Evolutionary conservation across 2,113 vertebrate genomes (phyloP).

Genomic region (Corythoichthys intestinalis): DNA sequence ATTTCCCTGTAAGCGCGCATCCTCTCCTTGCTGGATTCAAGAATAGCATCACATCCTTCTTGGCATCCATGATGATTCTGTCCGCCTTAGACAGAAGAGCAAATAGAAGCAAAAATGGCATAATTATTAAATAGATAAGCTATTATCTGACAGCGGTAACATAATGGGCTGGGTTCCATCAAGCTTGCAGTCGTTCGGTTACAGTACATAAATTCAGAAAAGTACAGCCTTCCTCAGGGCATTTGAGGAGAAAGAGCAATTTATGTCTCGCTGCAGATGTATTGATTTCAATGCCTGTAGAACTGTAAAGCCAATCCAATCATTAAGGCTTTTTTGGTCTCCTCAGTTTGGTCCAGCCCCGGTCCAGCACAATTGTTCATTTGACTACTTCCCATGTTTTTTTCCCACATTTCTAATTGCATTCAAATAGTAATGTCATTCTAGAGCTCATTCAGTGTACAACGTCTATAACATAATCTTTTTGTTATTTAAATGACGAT

Average conservation of each 20-base stretch:
- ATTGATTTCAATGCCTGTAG: background rate
- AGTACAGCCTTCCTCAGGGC: background rate
- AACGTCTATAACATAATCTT: background rate
- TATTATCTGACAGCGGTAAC: conserved; percentile 13
- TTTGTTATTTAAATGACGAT: background rate
- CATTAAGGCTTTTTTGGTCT: background rate
- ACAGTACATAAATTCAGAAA: conserved; percentile 5
- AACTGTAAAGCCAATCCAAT: background rate
- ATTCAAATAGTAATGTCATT: background rate
- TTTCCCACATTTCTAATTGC: background rate
- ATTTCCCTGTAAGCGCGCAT: conserved; percentile 4
- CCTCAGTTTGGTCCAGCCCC: background rate
- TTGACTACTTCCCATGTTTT: background rate
- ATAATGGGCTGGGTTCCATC: conserved; percentile 3
- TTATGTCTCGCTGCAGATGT: background rate
- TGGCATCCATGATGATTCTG: background rate
- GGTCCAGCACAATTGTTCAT: background rate
- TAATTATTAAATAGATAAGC: conserved; percentile 23
- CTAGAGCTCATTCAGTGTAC: background rate
- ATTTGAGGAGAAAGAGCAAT: conserved; percentile 2
- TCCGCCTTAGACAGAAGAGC: conserved; percentile 7
- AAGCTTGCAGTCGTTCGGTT: conserved; percentile 1
- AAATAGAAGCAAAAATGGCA: conserved; percentile 17
- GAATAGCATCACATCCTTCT: conserved; percentile 2
- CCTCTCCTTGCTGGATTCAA: background rate